Evolutionary conservation across 2,888 invertebrate species (phyloP).

Genomic region (Idaea dimidiata): DNA sequence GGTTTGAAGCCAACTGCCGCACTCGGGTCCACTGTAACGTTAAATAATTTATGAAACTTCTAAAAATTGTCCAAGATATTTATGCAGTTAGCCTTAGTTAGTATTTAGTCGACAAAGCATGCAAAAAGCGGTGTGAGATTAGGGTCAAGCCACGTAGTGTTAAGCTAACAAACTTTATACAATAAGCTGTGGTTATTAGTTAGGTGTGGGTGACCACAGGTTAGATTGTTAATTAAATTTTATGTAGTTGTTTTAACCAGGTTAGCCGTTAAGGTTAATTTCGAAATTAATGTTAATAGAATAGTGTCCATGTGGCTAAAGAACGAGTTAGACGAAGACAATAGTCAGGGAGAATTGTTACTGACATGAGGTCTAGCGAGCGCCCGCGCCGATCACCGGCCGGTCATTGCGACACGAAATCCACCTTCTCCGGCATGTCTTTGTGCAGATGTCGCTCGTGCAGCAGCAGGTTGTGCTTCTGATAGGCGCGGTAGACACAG

Average conservation of each 20-base stretch:
- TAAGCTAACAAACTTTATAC: neutral
- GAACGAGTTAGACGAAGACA: constrained; percentile 20
- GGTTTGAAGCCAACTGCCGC: neutral
- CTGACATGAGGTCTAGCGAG: constrained; percentile 56
- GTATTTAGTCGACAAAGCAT: neutral
- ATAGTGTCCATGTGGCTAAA: neutral
- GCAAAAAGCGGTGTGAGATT: neutral
- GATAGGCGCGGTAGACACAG: constrained; percentile 85
- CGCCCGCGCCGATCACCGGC: constrained; percentile 36
- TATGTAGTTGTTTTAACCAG: neutral
- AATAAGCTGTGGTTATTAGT: neutral
- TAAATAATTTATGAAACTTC: neutral
- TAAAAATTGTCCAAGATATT: neutral
- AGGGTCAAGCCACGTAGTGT: neutral
- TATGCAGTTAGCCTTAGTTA: neutral
- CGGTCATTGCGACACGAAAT: constrained; percentile 77
- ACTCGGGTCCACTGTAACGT: neutral
- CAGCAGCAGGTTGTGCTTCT: constrained; percentile 82
- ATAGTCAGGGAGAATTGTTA: constrained; percentile 37
- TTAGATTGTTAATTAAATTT: neutral
- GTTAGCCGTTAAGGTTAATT: neutral
- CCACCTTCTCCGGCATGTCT: constrained; percentile 78
- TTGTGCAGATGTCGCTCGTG: constrained; percentile 78
- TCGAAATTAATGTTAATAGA: neutral
- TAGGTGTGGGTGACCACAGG: neutral